Conservation (phyloP, 2,113 vertebrate species). For the Danio rerio region GRCz12tu NC_133191.1:23563501-23564000, state of each 20-base stretch:
- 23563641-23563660: neutral
- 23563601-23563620: conserved; percentile 2
- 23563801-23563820: conserved; percentile 62
- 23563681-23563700: neutral
- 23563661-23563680: neutral
- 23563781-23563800: conserved; percentile 70
- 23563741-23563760: neutral
- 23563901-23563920: neutral
- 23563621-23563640: neutral
- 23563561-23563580: neutral
- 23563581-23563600: neutral
- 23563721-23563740: conserved; percentile 2
- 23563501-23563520: conserved; percentile 25
- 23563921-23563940: neutral
- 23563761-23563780: conserved; percentile 65
- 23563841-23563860: conserved; percentile 62
- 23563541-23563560: neutral
- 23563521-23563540: neutral
- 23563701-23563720: neutral
- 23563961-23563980: neutral
- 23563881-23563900: neutral
- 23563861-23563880: no score
- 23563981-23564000: conserved; percentile 35
- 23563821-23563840: conserved; percentile 68
- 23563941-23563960: conserved; percentile 1